Base-by-base conservation (phyloP, 2,797 vertebrate genomes). In the Thalassophryne amazonica region DNA sequence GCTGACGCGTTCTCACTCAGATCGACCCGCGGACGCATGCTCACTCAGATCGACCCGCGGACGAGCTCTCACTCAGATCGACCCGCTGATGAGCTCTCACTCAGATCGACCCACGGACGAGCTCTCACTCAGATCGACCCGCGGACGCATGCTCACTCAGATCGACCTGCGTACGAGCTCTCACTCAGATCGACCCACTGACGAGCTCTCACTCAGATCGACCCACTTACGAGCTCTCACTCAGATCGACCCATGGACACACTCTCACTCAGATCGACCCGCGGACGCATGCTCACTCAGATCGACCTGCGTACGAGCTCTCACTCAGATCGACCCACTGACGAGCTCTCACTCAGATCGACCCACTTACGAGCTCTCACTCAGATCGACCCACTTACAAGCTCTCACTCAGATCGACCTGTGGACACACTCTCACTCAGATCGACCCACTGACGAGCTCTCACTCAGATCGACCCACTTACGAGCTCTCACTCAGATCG, bases 341-440 rank as follows among this genome's bases (percentile, higher is more conserved):
- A n/a, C n/a, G n/a, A n/a, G 35, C 67, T 51, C 47, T 34, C 54
- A 33, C 46, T 16, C 34, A 34, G 25, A 61, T 15, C 58, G 19
- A 52, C 55, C 31, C n/a, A n/a, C n/a, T n/a, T 63, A 51, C 41
- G 39, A 12, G 34, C 15, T 18, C 39, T 32, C 59, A 6, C 40
- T 35, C 37, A 25, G n/a, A n/a, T n/a, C n/a, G n/a, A n/a, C n/a
- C n/a, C n/a, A n/a, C 58, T 64, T 66, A 57, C 50, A 69, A 57
- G 35, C 67, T 51, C 47, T 34, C 54, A 33, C 46, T 16, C 34
- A 34, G 25, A 61, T 15, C 58, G 19, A 52, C 55, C 31, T n/a
- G n/a, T n/a, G n/a, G 63, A 51, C 41, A 39, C 12, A 34, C 15
- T 18, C 47, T 34, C 54, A 33, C 46, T 16, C 34, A 34, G 25